phyloP scores from a whole-genome alignment of 2,113 vertebrate genomes.

The Tragelaphus strepsiceros region DNA sequence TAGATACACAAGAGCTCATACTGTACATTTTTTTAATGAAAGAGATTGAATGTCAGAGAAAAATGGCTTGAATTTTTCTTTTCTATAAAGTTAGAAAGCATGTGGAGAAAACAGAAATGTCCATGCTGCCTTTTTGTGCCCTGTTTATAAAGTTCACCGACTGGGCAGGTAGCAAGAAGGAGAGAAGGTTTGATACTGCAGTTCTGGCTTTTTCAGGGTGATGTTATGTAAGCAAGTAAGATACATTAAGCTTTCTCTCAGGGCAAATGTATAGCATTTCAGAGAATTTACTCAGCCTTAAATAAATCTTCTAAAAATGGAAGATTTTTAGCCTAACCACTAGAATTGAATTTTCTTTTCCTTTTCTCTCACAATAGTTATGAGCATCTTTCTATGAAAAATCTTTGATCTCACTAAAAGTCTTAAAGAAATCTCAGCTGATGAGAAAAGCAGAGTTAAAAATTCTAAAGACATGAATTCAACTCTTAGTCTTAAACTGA shows the following conservation, averaged over 20 bases:
- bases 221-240: conserved; percentile 48
- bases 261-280: conserved; percentile 52
- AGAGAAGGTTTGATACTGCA: background rate
- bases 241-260: conserved; percentile 30
- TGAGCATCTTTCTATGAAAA: conserved; percentile 19
- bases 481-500: background rate
- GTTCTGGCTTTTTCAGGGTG: conserved; percentile 2
- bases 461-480: background rate
- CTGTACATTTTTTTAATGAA: background rate
- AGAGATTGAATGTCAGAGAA: conserved; percentile 7
- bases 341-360: conserved; percentile 52
- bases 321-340: conserved; percentile 60
- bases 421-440: conserved; percentile 14
- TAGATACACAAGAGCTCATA: background rate
- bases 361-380: background rate
- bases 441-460: background rate
- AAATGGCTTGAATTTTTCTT: conserved; percentile 27
- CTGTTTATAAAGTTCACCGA: background rate
- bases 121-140: background rate
- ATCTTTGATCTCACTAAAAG: background rate
- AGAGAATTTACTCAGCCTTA: conserved; percentile 61
- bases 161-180: background rate
- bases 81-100: conserved; percentile 37
- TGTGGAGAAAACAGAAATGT: conserved; percentile 31
- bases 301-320: conserved; percentile 22